A percentile compares a stretch with the other conserved stretches of the same genome.
Evolutionary conservation across 2,113 vertebrate species (phyloP).

Genomic region (Epinephelus fuscoguttatus): DNA sequence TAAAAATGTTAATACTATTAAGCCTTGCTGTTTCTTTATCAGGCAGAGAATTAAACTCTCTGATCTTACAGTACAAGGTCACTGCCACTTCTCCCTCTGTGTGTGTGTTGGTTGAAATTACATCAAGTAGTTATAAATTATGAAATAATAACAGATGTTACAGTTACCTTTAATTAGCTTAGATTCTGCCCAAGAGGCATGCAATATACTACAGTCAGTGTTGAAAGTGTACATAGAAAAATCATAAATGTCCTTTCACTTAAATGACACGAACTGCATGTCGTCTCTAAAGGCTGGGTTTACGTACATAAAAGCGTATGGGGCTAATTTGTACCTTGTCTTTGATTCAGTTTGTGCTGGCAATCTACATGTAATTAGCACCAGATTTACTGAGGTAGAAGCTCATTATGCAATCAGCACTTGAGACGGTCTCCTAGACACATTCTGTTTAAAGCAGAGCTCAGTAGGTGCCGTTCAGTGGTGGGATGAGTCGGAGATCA

Average conservation of each 20-base stretch:
- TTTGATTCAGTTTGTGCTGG: conserved; percentile 32
- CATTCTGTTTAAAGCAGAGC: conserved; percentile 26
- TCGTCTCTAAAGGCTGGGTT: conserved; percentile 9
- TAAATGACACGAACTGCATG: conserved; percentile 17
- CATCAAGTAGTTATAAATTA: neutral
- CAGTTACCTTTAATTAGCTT: neutral
- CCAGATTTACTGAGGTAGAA: conserved; percentile 27
- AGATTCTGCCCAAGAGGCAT: neutral
- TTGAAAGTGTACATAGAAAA: neutral
- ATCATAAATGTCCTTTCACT: neutral
- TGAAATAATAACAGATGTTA: neutral
- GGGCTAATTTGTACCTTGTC: conserved; percentile 4
- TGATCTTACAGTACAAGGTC: neutral
- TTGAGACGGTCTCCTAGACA: conserved; percentile 16
- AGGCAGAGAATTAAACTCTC: neutral
- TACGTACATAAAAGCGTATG: neutral
- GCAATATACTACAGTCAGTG: neutral
- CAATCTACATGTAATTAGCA: conserved; percentile 35
- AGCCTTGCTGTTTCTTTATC: neutral
- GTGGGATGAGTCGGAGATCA: conserved; percentile 29
- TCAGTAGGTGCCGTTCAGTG: conserved; percentile 8
- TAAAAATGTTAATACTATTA: neutral
- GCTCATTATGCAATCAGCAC: conserved; percentile 46
- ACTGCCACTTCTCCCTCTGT: neutral
- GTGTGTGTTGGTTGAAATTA: neutral